Percentiles rank a stretch among this genome's conserved stretches.
Evolutionary conservation across 2,797 vertebrate species (phyloP).

Genomic region (Gallirallus australis): DNA sequence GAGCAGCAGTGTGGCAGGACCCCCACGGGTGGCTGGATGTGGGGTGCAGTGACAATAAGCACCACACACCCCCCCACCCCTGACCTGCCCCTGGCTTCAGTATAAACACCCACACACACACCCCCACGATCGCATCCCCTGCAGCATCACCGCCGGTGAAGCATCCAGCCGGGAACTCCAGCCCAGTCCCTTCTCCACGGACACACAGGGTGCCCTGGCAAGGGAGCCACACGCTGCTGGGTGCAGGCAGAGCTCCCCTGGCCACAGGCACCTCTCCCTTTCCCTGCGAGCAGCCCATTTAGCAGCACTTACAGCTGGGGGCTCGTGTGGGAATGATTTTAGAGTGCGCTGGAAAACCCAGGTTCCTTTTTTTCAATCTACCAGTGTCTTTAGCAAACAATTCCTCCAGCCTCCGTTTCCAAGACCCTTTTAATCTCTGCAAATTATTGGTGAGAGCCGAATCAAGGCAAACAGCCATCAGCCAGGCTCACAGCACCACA

Average conservation of each 20-base stretch:
- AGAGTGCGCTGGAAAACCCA: slow-evolving; percentile 29
- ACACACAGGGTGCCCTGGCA: background rate
- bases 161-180: background rate
- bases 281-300: background rate
- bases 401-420: slow-evolving; percentile 44
- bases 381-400: slow-evolving; percentile 51
- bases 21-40: too few relatives aligned
- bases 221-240: background rate
- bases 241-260: background rate
- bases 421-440: slow-evolving; percentile 67
- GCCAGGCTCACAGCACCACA: background rate
- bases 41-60: background rate
- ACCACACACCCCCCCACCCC: rapidly evolving
- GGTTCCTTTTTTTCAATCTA: slow-evolving; percentile 39
- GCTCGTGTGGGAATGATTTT: slow-evolving; percentile 40
- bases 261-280: background rate
- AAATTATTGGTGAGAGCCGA: slow-evolving; percentile 62
- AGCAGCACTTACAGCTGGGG: slow-evolving; percentile 10
- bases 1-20: background rate
- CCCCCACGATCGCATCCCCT: background rate
- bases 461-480: slow-evolving; percentile 37
- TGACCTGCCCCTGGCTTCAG: background rate
- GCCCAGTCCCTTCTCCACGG: background rate
- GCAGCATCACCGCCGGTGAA: background rate
- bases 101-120: background rate